Conservation (phyloP, 2,113 vertebrate genomes). For the Xiphophorus couchianus region DNA sequence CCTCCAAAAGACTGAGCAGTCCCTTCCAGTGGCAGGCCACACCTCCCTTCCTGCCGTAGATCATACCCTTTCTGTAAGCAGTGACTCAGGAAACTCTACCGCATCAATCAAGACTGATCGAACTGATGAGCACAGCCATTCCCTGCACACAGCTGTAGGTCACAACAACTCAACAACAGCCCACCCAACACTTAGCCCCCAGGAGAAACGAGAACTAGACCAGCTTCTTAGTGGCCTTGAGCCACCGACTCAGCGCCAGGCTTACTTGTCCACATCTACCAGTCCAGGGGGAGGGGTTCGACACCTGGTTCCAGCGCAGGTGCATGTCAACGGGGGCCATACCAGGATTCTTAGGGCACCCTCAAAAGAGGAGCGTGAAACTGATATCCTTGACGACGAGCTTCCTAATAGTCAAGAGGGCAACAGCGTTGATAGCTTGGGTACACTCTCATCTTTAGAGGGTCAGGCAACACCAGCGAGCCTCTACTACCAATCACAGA, state of each 20-base stretch:
- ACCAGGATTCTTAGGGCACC: slow-evolving; percentile 47
- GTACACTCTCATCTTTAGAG: slow-evolving; percentile 89
- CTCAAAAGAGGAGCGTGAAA: slow-evolving; percentile 85
- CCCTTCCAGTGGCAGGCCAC: slow-evolving; percentile 78
- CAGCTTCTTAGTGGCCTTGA: slow-evolving; percentile 90
- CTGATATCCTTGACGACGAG: slow-evolving; percentile 93
- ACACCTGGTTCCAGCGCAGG: slow-evolving; percentile 91
- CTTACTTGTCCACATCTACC: slow-evolving; percentile 70
- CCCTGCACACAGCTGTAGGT: slow-evolving; percentile 62
- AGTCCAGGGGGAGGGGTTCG: slow-evolving; percentile 76
- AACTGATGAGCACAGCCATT: slow-evolving; percentile 85
- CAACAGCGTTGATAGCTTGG: slow-evolving; percentile 92
- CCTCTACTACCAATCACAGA: slow-evolving; percentile 77
- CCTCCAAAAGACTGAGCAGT: slow-evolving; percentile 85
- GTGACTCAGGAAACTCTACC: slow-evolving; percentile 95
- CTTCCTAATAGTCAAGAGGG: slow-evolving; percentile 90
- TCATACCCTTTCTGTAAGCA: slow-evolving; percentile 95
- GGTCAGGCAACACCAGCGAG: slow-evolving; percentile 84
- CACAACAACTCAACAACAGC: slow-evolving; percentile 59
- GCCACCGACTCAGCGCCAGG: slow-evolving; percentile 77
- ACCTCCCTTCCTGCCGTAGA: slow-evolving; percentile 83
- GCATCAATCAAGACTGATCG: slow-evolving; percentile 95
- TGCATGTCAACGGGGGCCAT: slow-evolving; percentile 90
- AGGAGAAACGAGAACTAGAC: slow-evolving; percentile 91
- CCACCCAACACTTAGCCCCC: slow-evolving; percentile 83